These are phyloP conservation scores for Anorthoa munda DNA, from an alignment of 2,888 invertebrate species.

Conservation along the genomic window DNA sequence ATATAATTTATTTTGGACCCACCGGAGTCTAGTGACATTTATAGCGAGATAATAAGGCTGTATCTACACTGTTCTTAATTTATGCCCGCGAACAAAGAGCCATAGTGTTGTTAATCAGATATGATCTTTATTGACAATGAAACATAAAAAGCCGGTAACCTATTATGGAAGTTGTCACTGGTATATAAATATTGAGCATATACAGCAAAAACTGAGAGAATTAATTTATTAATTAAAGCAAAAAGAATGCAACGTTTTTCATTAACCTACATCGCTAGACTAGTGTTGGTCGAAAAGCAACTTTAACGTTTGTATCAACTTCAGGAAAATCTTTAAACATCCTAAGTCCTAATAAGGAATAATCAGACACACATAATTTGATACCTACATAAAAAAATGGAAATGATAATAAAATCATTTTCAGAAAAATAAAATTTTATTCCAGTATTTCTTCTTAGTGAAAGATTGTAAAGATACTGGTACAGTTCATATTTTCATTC, in stretches of 20 bases:
- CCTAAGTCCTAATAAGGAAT: background rate
- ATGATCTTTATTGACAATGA: conserved; percentile 41
- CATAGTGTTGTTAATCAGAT: conserved; percentile 40
- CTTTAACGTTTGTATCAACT: background rate
- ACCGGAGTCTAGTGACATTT: conserved; percentile 77
- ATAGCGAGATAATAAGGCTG: conserved; percentile 76
- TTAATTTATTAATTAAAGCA: conserved; percentile 22
- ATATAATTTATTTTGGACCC: conserved; percentile 81
- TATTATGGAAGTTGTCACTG: conserved; percentile 34
- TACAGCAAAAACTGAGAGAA: conserved; percentile 21
- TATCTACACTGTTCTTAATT: conserved; percentile 67
- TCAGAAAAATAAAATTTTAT: no score
- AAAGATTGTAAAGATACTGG: no score
- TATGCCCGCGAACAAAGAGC: conserved; percentile 51
- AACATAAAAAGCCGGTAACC: conserved; percentile 26
- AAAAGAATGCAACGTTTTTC: conserved; percentile 14
- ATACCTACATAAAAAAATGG: no score
- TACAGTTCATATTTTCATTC: no score
- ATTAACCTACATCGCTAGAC: conserved; percentile 7
- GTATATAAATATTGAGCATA: conserved; percentile 28
- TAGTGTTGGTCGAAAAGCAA: background rate
- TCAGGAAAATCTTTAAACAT: background rate
- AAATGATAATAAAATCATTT: no score
- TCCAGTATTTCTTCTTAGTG: no score
- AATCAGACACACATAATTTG: no score